Conservation (phyloP, 2,888 invertebrate species). For the Agrenia bidenticulata region DNA sequence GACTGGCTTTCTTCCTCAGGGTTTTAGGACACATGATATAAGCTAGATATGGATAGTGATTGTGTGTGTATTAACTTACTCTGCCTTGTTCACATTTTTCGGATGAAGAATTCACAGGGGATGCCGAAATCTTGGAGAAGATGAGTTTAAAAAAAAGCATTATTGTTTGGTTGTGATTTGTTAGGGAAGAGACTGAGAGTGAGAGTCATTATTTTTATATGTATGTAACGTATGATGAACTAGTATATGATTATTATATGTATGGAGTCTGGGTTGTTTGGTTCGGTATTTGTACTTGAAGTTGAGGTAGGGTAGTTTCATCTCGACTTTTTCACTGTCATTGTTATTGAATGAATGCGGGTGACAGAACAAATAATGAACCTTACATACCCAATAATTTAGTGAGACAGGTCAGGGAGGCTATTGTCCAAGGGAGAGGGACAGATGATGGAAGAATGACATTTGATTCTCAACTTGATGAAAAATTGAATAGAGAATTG, state of each 20-base stretch:
- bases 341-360: constrained; percentile 1
- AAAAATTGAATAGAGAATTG: not conserved
- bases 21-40: not conserved
- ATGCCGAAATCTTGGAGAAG: constrained; percentile 14
- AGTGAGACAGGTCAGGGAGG: constrained; percentile 3
- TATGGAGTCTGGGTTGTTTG: no score
- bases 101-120: constrained; percentile 1
- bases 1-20: not conserved
- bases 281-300: no score
- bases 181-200: no score
- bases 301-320: no score
- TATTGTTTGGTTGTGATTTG: no score
- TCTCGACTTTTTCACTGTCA: constrained; percentile 15
- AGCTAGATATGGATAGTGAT: no score
- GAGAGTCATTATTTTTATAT: no score
- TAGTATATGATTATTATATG: no score
- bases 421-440: not conserved
- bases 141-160: not conserved
- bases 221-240: no score
- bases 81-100: constrained; percentile 1
- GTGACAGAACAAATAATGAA: constrained; percentile 5
- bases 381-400: not conserved
- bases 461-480: constrained; percentile 1
- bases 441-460: constrained; percentile 3
- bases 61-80: not conserved